Base-by-base conservation (phyloP, 2,888 invertebrate species). In the Proisotoma minuta region DNA sequence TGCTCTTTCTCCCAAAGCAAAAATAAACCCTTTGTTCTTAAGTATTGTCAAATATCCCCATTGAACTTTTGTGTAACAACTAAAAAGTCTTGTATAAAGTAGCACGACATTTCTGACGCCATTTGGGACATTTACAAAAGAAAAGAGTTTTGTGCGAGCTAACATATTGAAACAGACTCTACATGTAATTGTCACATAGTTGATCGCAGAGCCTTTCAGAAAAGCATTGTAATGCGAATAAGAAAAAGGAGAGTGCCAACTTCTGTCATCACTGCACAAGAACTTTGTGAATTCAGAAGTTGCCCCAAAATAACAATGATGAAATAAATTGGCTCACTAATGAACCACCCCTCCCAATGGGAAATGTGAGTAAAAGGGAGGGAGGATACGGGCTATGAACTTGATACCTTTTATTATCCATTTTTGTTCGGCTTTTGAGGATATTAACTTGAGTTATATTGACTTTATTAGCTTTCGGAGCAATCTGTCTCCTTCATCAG, bases 261-360 rank as follows among this genome's bases (percentile, higher is more conserved):
- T 43, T 5, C 43, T 43, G 43, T 43, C 43, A 43, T 43, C 43
- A n/a, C 43, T 3, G 4, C 51, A 27, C n/a, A 15, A 51, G 28
- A 51, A 51, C 51, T 51, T 51, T 51, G 18, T 27, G 27, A 51
- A 51, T 51, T 51, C 51, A n/a, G 20, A 49, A 51, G 27, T 51
- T 43, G 24, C 50, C 28, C 26, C 51, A 5, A 3, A 5, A 26
- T 22, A 56, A 56, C 43, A 56, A 56, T 26, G 43, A 56, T 56
- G 56, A 56, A 23, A 56, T 56, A 56, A 56, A 56, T 56, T 43
- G 43, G 40, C 24, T 47, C 34, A 10, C 47, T 56, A 56, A 56
- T 56, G 56, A 56, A 56, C 56, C 56, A 40, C n/a, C 26, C 39
- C 5, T 10, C 34, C 34, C 34, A 34, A 43, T 43, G 43, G 43